Conservation (phyloP, 2,113 vertebrate species). For the Pteropus alecto region DNA sequence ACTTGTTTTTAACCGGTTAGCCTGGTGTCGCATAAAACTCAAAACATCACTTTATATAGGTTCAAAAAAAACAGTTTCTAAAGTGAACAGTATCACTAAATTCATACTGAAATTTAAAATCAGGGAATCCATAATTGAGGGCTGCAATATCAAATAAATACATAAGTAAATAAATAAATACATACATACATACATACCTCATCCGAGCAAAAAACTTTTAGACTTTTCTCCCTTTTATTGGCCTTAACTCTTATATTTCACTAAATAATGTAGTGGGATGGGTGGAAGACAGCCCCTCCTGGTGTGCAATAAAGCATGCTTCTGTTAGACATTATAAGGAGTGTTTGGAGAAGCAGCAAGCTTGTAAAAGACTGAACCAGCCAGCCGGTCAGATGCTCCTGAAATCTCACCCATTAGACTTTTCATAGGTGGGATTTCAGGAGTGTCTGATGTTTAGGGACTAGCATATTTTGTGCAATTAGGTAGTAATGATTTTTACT, state of each 20-base stretch:
- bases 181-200: not conserved
- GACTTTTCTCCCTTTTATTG: not conserved
- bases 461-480: not conserved
- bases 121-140: not conserved
- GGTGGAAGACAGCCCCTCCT: not conserved
- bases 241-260: not conserved
- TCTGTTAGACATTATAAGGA: not conserved
- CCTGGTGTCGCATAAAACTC: not conserved
- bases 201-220: not conserved
- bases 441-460: not conserved
- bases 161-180: too few species aligned
- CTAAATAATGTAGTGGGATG: not conserved
- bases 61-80: slow-evolving; percentile 13
- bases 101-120: slow-evolving; percentile 33
- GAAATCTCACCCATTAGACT: not conserved
- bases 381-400: not conserved
- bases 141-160: not conserved
- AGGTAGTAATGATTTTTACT: not conserved
- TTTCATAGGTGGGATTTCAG: not conserved
- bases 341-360: not conserved
- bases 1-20: slow-evolving; percentile 24
- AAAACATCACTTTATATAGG: not conserved
- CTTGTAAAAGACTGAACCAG: slow-evolving; percentile 23
- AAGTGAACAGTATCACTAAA: not conserved
- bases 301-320: not conserved